phyloP scores from a whole-genome alignment of 1,140 invertebrate genomes.

The Drosophila saltans region DNA sequence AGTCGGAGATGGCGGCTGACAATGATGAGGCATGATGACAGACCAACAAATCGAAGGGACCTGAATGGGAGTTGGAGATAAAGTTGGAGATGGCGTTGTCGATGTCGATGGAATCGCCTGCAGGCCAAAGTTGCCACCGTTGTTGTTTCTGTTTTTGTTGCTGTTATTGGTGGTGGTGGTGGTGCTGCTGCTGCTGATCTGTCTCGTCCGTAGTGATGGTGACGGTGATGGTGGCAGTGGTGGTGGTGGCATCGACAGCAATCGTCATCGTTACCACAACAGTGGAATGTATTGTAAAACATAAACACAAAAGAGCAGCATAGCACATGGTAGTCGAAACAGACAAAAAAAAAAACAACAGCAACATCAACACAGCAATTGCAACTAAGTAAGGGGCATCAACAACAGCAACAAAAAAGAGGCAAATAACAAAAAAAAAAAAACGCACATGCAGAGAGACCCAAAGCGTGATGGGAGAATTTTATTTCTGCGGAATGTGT shows the following conservation, averaged over 20 bases:
- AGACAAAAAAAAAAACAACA: constrained; percentile 11
- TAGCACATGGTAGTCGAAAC: constrained; percentile 29
- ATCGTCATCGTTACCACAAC: constrained; percentile 79
- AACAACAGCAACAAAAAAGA: constrained; percentile 49
- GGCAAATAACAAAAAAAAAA: constrained; percentile 51
- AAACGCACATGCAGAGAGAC: constrained; percentile 1
- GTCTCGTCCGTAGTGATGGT: constrained; percentile 15
- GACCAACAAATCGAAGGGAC: constrained; percentile 78
- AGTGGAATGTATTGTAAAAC: constrained; percentile 76
- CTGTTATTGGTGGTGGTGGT: constrained; percentile 23
- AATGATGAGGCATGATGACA: constrained; percentile 81
- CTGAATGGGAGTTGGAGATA: constrained; percentile 36
- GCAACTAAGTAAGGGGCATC: constrained; percentile 48
- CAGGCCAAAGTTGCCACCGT: constrained; percentile 74
- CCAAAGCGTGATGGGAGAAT: constrained; percentile 65
- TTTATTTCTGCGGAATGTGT: constrained; percentile 47
- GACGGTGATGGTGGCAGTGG: constrained; percentile 15
- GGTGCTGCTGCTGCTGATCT: neutral
- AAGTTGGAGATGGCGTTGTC: constrained; percentile 12
- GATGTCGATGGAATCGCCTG: constrained; percentile 43
- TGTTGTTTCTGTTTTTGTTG: constrained; percentile 41
- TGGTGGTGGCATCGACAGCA: constrained; percentile 52
- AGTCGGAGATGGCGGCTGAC: constrained; percentile 54
- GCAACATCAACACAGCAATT: constrained; percentile 31
- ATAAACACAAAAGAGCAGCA: constrained; percentile 75